phyloP scores from a whole-genome alignment of 2,797 vertebrate genomes.

The Labroides dimidiatus region DNA sequence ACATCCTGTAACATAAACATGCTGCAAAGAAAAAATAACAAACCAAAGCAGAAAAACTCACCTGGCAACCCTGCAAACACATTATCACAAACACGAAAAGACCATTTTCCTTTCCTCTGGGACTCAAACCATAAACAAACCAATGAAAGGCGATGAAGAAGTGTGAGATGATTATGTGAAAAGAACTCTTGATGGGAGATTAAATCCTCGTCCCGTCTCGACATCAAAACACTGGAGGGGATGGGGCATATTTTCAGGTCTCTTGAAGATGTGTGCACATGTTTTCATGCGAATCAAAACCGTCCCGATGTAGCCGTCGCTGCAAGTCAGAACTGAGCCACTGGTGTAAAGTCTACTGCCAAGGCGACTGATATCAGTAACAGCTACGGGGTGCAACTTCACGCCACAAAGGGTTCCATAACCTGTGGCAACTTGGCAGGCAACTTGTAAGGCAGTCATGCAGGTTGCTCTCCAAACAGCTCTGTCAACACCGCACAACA shows the following conservation, averaged over 20 bases:
- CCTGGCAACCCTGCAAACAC: slow-evolving; percentile 56
- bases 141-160: slow-evolving; percentile 21
- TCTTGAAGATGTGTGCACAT: slow-evolving; percentile 49
- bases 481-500: slow-evolving; percentile 68
- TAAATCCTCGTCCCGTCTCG: slow-evolving; percentile 39
- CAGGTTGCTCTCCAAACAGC: slow-evolving; percentile 52
- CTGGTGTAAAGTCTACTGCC: slow-evolving; percentile 21
- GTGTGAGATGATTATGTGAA: slow-evolving; percentile 32
- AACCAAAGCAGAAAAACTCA: slow-evolving; percentile 24
- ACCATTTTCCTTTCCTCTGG: slow-evolving; percentile 4
- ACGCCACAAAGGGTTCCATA: slow-evolving; percentile 44
- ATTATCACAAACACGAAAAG: slow-evolving; percentile 49
- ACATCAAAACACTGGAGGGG: slow-evolving; percentile 44
- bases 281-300: slow-evolving; percentile 69
- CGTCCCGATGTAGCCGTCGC: slow-evolving; percentile 9
- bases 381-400: slow-evolving; percentile 50
- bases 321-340: slow-evolving; percentile 57
- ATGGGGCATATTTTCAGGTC: slow-evolving; percentile 52
- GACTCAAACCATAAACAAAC: slow-evolving; percentile 24
- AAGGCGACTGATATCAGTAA: slow-evolving; percentile 44
- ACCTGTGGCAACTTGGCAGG: slow-evolving; percentile 60
- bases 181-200: slow-evolving; percentile 37
- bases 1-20: slow-evolving; percentile 12
- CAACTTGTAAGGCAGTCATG: slow-evolving; percentile 45
- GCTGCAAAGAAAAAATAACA: slow-evolving; percentile 17